Base-by-base conservation (phyloP, 2,888 invertebrate species). In the Drosophila cracens region DNA sequence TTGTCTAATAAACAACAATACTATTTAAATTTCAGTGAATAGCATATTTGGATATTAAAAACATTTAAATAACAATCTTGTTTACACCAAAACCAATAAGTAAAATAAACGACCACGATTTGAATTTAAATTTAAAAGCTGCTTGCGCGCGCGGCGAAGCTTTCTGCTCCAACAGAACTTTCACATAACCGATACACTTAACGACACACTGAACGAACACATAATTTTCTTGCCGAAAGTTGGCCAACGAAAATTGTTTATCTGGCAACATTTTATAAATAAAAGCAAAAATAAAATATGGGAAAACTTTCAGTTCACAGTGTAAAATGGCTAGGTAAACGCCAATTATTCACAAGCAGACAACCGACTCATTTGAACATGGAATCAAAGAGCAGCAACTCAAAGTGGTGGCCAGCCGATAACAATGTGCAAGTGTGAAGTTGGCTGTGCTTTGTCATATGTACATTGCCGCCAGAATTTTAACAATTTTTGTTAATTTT, bases 391-490 rank as follows among this genome's bases (percentile, higher is more conserved):
- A n/a, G 7, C 16, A 18, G n/a, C 29, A 16, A 2, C 4, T 11
- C 2, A 52, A 25, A 31, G 66, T 56, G 78, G 74, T 4, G 74
- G 74, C 38, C 6, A 1, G 16, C 10, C 62, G 79, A 76, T 60
- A 65, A 0, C 11, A 16, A 27, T 2, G 31, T 2, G 11, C 1
- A 2, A 8, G 25, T n/a, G 11, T 33, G 11, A 72, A 48, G 46
- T 51, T 77, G 53, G 60, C 40, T 25, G 51, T 56, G 51, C 0
- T 33, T 0, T 21, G 0, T 6, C 6, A n/a, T 1, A 4, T 18
- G 1, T 1, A 1, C 0, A 16, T 2, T 33, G 53, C 56, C 52
- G 40, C 40, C 1, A n/a, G 3, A 43, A 31, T 54, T 43, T 0
- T 10, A 58, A 54, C 13, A 0, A 0, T 8, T 4, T 58, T 8